A percentile compares a stretch with the other conserved stretches of the same genome.
These are phyloP conservation scores for Ardeotis arabs DNA, from an alignment of 2,113 vertebrate genomes.

Conservation along the genomic window DNA sequence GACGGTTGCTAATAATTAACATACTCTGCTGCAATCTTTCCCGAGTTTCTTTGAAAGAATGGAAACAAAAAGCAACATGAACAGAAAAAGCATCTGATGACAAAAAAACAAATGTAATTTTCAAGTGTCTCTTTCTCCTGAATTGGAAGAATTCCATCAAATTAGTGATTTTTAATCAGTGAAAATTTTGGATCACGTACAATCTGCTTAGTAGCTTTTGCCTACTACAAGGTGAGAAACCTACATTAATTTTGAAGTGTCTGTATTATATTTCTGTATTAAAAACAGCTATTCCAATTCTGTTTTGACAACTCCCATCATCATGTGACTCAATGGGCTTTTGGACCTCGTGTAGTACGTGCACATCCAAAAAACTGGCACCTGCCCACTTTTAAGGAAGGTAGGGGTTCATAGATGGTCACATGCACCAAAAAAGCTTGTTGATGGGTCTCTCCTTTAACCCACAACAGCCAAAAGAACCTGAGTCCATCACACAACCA, in stretches of 20 bases:
- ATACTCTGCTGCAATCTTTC: background rate
- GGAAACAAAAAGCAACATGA: background rate
- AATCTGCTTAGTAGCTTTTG: background rate
- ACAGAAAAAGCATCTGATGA: background rate
- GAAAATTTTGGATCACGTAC: background rate
- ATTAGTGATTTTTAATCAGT: background rate
- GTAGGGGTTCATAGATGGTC: background rate
- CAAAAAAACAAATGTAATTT: background rate
- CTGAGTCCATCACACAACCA: background rate
- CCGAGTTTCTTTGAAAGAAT: background rate
- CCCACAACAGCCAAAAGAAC: background rate
- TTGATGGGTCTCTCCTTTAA: background rate
- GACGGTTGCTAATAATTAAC: background rate
- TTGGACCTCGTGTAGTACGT: background rate
- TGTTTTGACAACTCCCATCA: background rate
- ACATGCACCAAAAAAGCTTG: background rate
- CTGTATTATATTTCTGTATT: background rate
- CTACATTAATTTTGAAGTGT: background rate
- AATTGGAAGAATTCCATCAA: background rate
- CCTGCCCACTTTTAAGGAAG: background rate
- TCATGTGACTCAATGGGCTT: background rate
- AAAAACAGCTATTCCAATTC: background rate
- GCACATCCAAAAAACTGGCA: background rate
- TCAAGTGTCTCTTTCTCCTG: background rate
- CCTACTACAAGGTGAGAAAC: background rate